Base-by-base conservation (phyloP, 2,113 vertebrate species). In the Thermophis baileyi region DNA sequence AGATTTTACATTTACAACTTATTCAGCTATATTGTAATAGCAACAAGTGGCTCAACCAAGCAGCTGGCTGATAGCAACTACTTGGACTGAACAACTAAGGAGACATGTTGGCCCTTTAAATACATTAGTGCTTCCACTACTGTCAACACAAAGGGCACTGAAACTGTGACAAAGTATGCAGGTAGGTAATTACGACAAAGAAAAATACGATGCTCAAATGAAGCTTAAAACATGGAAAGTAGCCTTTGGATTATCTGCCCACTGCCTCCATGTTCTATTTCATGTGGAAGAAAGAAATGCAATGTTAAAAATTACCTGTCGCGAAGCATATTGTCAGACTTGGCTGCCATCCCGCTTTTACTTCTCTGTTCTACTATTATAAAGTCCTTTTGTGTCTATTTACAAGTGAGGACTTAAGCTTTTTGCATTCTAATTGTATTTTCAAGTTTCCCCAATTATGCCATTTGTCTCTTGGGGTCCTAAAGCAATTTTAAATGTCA, bases 401-500 rank as follows among this genome's bases (percentile, higher is more conserved):
- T 90, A 90, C 60, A 47, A 87, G n/a, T 85, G 86, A 47, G 14
- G 44, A 90, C 89, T 44, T 85, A 54, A 87, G 89, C 92, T 87
- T 93, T 87, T 93, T 86, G 60, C 81, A 90, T 93, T 90, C 87
- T 93, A 90, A 93, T 93, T 93, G 89, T 93, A 55, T 93, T 93
- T 93, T 89, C 89, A 63, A 55, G 46, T 51, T 87, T 46, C 93
- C 92, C 89, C 91, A 90, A 90, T 85, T 90, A 87, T 85, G 81
- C 89, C 89, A 93, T 90, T 94, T 90, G 88, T 89, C 94, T 95
- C 94, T 91, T 74, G 89, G 92, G 47, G 47, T 54, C 91, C 93
- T 74, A 93, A 92, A 89, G 94, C 92, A 87, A 95, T 8, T 89
- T 95, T 50, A 93, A 96, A 91, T 60, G 87, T 90, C 63, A 46